Evolutionary conservation across 2,113 vertebrate genomes (phyloP), one percentile per base, ranked within the genome.

Genomic region (Perca flavescens): DNA sequence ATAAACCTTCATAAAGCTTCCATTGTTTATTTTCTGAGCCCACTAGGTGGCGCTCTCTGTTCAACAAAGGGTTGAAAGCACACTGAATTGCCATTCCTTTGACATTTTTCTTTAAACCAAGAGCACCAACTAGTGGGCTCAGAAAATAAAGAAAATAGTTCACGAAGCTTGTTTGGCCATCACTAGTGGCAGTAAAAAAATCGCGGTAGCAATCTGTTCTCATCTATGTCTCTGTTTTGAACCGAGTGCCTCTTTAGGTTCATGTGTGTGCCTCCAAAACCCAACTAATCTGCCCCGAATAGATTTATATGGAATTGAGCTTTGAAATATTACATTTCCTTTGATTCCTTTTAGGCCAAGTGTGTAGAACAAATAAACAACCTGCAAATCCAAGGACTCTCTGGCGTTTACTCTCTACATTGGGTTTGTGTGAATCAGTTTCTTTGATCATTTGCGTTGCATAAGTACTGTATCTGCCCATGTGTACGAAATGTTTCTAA

Each of bases 271-370:
- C 61, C 63, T 60, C 62, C 19, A 53, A 69, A 76, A 85, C 21
- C 19, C 43, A 57, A 82, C 61, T 43, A 62, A 49, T 22, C 77
- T 50, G 62, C n/a, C 46, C 46, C n/a, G 3, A 84, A 86, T 75
- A 5, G 13, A 81, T 75, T 81, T 80, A 8, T 53, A 57, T 71
- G 54, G 36, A 77, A 56, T 62, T 63, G 15, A 62, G 52, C 17
- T 56, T 14, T 31, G n/a, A 77, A 70, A 70, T 61, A 47, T 74
- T 13, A 68, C 34, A 74, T 74, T 78, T 76, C 43, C 66, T 52
- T 56, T 81, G n/a, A 64, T 79, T 79, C 16, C 34, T 64, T 61
- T 79, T 19, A 16, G 68, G 31, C 47, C 47, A 22, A 65, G 54
- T 68, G 40, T 54, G 25, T 57, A 66, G 71, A 82, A 65, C 13